phyloP scores from a whole-genome alignment of 2,797 vertebrate genomes.

The Myoxocephalus aenaeus region DNA sequence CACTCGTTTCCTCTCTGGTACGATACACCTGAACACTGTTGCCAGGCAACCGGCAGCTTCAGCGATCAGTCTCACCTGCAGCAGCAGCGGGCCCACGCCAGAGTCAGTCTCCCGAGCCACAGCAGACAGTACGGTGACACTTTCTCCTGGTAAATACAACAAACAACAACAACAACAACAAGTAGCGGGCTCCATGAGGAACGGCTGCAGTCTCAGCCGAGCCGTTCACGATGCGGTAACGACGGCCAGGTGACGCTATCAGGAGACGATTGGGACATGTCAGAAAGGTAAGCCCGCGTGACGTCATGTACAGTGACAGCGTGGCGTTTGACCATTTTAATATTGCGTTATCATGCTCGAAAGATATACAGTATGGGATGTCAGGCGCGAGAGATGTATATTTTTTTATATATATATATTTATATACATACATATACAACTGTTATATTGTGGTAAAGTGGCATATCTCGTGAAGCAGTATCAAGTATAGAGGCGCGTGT shows the following conservation, averaged over 20 bases:
- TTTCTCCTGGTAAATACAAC: constrained; percentile 25
- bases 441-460: no score
- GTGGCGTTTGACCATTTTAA: not conserved
- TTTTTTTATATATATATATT: no score
- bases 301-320: not conserved
- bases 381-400: no score
- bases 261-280: constrained; percentile 86
- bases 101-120: constrained; percentile 28
- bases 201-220: constrained; percentile 51
- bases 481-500: constrained; percentile 27
- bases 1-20: not conserved
- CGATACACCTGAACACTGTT: constrained; percentile 52
- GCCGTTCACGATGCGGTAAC: constrained; percentile 49
- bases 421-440: no score
- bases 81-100: constrained; percentile 13
- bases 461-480: not conserved
- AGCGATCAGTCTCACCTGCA: constrained; percentile 41
- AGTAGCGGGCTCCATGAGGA: constrained; percentile 75
- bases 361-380: no score
- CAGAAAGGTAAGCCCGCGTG: constrained; percentile 88
- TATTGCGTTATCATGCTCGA: not conserved
- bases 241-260: constrained; percentile 51
- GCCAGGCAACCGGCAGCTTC: constrained; percentile 68
- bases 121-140: constrained; percentile 9
- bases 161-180: not conserved